A percentile compares a stretch with the other conserved stretches of the same genome.
Conservation (phyloP, 2,113 vertebrate species). For the Gavia stellata region DNA sequence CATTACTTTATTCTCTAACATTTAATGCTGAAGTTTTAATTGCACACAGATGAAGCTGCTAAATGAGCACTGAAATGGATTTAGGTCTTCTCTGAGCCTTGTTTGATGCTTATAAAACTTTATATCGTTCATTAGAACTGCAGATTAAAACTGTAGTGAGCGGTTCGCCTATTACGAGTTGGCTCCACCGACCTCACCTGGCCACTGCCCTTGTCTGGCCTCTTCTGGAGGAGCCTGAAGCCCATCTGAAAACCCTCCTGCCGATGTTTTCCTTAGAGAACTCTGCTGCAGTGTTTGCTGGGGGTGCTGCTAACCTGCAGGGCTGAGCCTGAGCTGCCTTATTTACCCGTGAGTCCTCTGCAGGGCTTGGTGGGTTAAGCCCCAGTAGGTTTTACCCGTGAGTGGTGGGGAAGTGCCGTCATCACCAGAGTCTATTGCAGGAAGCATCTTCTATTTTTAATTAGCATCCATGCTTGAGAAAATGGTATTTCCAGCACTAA, state of each 20-base stretch:
- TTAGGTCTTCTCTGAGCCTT: slow-evolving; percentile 67
- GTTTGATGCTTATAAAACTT: slow-evolving; percentile 72
- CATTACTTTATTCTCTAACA: slow-evolving; percentile 90
- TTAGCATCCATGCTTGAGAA: not conserved
- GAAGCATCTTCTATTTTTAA: not conserved
- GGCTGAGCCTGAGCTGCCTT: not conserved
- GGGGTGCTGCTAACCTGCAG: not conserved
- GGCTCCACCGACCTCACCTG: not conserved
- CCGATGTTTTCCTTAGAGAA: not conserved
- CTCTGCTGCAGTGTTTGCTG: not conserved
- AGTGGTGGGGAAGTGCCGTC: rapidly evolving
- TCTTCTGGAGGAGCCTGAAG: not conserved
- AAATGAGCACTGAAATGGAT: slow-evolving; percentile 84
- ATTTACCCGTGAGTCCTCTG: rapidly evolving
- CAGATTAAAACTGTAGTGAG: slow-evolving; percentile 30
- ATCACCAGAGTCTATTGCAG: not conserved
- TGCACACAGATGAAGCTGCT: slow-evolving; percentile 76
- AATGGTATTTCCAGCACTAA: not conserved
- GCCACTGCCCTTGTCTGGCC: not conserved
- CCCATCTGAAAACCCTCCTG: not conserved
- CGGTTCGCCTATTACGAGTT: not conserved
- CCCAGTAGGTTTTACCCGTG: not conserved
- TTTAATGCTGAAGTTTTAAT: slow-evolving; percentile 85
- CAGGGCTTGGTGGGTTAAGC: not conserved
- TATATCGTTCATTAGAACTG: slow-evolving; percentile 65